Base-by-base conservation (phyloP, 2,113 vertebrate genomes). In the Antechinus stuartii region DNA sequence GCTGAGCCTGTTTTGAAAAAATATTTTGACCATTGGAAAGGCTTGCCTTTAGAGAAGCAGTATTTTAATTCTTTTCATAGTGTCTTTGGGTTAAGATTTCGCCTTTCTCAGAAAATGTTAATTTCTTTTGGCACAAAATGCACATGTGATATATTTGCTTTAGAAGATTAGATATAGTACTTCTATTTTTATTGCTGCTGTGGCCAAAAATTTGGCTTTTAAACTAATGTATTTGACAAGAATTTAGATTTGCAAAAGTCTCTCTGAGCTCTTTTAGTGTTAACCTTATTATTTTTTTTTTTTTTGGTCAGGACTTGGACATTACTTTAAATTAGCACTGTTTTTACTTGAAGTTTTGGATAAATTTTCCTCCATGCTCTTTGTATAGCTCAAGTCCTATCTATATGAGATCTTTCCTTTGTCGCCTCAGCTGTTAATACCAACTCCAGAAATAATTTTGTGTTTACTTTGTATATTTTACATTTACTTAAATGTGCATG, bases 211-310 rank as follows among this genome's bases (percentile, higher is more conserved):
- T 91, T 95, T 90, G 98, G 96, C 94, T 97, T 96, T 93, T 96
- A 94, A 95, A 94, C 84, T 96, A 93, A 96, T 97, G 96, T 97
- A 96, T 98, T 97, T 98, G 97, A 97, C 96, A 96, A 89, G 95
- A 96, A 91, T 96, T 97, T 95, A 95, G 9, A 93, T 47, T 91
- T 0, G 92, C 24, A 1, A 2, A 91, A 49, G 93, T 42, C 52
- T 94, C 35, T 46, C 93, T 94, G 8, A 52, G 6, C 91, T 61
- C 19, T 94, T 93, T 11, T 26, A 14, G 8, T 92, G 1, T 52
- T 94, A 76, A n/a, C 8, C 1, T 55, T 1, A 90, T 91, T 97
- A 52, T 52, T 52, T 52, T 90, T 94, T 10, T 52, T 52, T 7
- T 11, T 52, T 90, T 94, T 90, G 91, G 61, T 24, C 93, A 6